Evolutionary conservation across 2,888 invertebrate genomes (phyloP), one percentile per base, ranked within the genome.

Genomic region (Lysandra bellargus): DNA sequence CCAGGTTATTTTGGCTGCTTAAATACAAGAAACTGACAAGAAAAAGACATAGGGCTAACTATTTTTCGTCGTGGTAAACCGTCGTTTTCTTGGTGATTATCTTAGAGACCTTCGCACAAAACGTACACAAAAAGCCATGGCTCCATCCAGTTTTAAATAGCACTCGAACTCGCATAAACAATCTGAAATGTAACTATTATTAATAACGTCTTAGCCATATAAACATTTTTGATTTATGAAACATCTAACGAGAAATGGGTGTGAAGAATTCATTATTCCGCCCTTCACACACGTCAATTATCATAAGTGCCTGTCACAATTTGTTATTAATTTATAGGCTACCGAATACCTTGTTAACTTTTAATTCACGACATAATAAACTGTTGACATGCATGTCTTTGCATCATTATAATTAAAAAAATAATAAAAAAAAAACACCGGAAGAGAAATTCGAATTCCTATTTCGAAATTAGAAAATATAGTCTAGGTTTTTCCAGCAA

Each of bases 281-380:
- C 64, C 64, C 64, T 30, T 64, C 64, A 64, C 64, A 64, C 30
- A 64, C 9, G 30, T 64, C 64, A 64, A 64, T 64, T 64, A 64
- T 64, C 30, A 64, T 30, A 12, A 64, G 30, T 30, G 64, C 64
- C 64, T 30, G 64, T 64, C 30, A 64, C 23, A 64, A 69, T 69
- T 37, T 69, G 33, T 69, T 4, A 69, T 69, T 69, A 33, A 33
- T 69, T 69, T 69, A 33, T 69, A 14, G 69, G 7, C 64, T 64
- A 6, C 33, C 14, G 69, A 4, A 69, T 33, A 12, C 33, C 69
- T 17, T 64, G 64, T 23, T 64, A 69, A 69, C 33, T 30, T 64
- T 4, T 69, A 17, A 69, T 69, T 23, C 23, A 61, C 4, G 14
- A 33, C 69, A 69, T 37, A 69, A 4, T 61, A 30, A 64, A 9